Base-by-base conservation (phyloP, 2,888 invertebrate genomes). In the Busseola fusca region DNA sequence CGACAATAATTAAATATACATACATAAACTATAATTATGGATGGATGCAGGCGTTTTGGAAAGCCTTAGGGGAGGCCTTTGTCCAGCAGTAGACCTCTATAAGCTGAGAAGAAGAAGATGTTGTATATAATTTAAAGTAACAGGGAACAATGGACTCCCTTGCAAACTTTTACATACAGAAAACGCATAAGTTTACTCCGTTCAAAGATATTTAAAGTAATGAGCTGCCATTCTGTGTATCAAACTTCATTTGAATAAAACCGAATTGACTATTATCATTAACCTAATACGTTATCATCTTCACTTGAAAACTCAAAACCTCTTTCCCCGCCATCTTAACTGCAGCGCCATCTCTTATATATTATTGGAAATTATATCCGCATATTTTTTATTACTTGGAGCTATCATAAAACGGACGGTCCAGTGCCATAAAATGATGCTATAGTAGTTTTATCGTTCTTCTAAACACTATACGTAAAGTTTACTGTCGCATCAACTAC, bases 381-480 rank as follows among this genome's bases (percentile, higher is more conserved):
- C 64, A 34, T 27, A 48, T 72, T 65, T 73, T 81, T 68, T 73
- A 77, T 81, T 68, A 66, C 78, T 67, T 30, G 54, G 48, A 68
- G 59, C 40, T 68, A 62, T 70, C 75, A 69, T 79, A 74, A 75
- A 78, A 74, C 45, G 65, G 52, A 70, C 81, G 66, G 71, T 60
- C 64, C 63, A 60, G 65, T 56, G 63, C 72, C 85, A 72, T 86
- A 82, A 86, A 86, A 58, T 62, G 74, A 72, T 69, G 68, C 42
- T 74, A 82, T 72, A 79, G 72, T 72, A 69, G 72, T 85, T 86
- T 87, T 86, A 87, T 82, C 65, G 80, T 65, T 48, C 59, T 80
- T 78, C 79, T 77, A 63, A 74, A 80, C 78, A 78, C 79, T 82
- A 80, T 74, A 80, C 63, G 56, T 68, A 70, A 64, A 72, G 67